phyloP scores from a whole-genome alignment of 2,888 invertebrate genomes.

The Drosophila phalerata region DNA sequence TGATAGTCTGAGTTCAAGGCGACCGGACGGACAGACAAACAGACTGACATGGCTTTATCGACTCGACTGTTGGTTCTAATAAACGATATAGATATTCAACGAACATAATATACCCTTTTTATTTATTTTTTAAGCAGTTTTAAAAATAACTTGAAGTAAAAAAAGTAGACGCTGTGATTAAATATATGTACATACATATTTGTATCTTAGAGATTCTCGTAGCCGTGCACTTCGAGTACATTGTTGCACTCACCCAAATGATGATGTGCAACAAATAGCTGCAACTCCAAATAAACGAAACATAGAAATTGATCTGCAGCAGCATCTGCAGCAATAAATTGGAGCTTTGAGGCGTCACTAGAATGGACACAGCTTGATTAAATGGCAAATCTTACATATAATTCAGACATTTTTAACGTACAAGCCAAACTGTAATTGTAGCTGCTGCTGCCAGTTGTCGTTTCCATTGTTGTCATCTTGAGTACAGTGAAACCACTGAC shows the following conservation, averaged over 20 bases:
- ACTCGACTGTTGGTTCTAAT: no score
- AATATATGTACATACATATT: no score
- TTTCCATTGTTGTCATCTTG: slow-evolving; percentile 16
- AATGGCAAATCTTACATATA: neutral
- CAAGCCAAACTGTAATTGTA: slow-evolving; percentile 26
- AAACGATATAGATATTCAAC: no score
- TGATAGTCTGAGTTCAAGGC: no score
- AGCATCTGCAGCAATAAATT: slow-evolving; percentile 92
- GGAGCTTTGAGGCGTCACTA: slow-evolving; percentile 74
- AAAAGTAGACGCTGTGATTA: no score
- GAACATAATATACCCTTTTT: no score
- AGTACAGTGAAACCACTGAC: neutral
- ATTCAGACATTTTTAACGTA: neutral
- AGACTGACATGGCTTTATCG: no score
- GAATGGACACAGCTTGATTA: neutral
- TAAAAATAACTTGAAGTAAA: no score
- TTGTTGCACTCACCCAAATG: slow-evolving; percentile 67
- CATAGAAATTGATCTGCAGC: slow-evolving; percentile 92
- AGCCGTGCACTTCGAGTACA: neutral
- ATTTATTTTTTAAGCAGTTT: no score
- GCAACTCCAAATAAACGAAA: slow-evolving; percentile 90
- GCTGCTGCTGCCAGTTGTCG: slow-evolving; percentile 3
- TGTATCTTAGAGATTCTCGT: neutral
- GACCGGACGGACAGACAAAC: no score
- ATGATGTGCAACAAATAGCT: slow-evolving; percentile 78